Evolutionary conservation across 1,140 invertebrate genomes (phyloP), one percentile per base, ranked within the genome.

Genomic region (Xylocopa sonorina): DNA sequence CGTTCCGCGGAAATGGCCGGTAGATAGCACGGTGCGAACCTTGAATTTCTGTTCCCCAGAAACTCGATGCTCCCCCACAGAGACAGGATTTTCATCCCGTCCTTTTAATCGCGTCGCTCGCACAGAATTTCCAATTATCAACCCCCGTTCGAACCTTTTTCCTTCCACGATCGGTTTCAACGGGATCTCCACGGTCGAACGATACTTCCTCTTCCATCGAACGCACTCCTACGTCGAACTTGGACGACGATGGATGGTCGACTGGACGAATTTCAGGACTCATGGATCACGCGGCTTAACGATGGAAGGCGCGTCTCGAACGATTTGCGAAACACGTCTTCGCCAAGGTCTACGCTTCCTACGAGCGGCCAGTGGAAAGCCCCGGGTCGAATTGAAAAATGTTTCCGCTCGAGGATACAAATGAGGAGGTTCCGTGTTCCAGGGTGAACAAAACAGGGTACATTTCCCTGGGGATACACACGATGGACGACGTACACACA

Each of bases 371-470:
- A 7, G 24, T 6, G 6, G 34, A 32, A 32, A 2, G 27, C 64
- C 68, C 3, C 10, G 58, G 60, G 82, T 67, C 78, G 81, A 85
- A 71, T 83, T 87, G 89, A 90, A 89, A 89, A 89, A 90, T 89
- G 88, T 85, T 85, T 72, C 57, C 84, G 63, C 84, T 88, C 77
- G 51, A 79, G 73, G 87, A 89, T 89, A 89, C 88, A 89, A 90
- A 90, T 89, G 84, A 83, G 79, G 72, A 78, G 80, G 77, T 82
- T 87, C 82, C 67, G 82, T 67, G 82, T 85, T 88, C 75, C 81
- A 86, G 69, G 82, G 82, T 78, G 88, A 88, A 88, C 78, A 84
- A 86, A 88, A 87, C 87, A 83, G 87, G 82, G 69, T 0, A 66
- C 79, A 43, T 78, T 74, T 72, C 76, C 82, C 78, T 24, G 32